Percentiles rank a stretch among this genome's conserved stretches.
These are phyloP conservation scores for Spea hammondii DNA, from an alignment of 2,797 vertebrate species.

Conservation along the genomic window DNA sequence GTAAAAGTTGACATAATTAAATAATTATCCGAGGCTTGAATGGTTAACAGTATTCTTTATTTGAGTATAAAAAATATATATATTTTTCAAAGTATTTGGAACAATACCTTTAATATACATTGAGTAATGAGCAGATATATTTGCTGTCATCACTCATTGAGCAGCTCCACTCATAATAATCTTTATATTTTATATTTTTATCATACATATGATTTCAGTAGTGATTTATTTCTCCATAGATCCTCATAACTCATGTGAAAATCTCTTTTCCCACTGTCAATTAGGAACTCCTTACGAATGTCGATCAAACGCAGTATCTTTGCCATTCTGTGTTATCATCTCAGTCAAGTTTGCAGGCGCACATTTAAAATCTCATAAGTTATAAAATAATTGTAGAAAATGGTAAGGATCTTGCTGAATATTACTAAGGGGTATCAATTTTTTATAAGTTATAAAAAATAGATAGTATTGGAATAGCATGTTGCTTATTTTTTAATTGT, in stretches of 20 bases:
- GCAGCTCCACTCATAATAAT: background rate
- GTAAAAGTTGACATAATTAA: no score
- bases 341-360: background rate
- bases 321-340: background rate
- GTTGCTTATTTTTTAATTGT: background rate
- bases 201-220: conserved; percentile 6
- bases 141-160: conserved; percentile 25
- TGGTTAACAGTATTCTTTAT: no score
- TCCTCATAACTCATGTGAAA: conserved; percentile 19
- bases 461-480: background rate
- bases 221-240: conserved; percentile 18
- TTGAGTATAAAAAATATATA: no score
- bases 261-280: conserved; percentile 13
- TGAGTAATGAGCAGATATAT: conserved; percentile 17
- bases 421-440: background rate
- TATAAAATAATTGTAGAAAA: background rate
- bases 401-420: background rate
- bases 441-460: background rate
- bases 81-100: no score
- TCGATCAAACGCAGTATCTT: conserved; percentile 3
- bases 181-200: conserved; percentile 13
- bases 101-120: conserved; percentile 25
- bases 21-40: no score
- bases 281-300: conserved; percentile 1
- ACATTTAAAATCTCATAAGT: conserved; percentile 4